Conservation (phyloP, 2,113 vertebrate genomes). For the Trichechus manatus region DNA sequence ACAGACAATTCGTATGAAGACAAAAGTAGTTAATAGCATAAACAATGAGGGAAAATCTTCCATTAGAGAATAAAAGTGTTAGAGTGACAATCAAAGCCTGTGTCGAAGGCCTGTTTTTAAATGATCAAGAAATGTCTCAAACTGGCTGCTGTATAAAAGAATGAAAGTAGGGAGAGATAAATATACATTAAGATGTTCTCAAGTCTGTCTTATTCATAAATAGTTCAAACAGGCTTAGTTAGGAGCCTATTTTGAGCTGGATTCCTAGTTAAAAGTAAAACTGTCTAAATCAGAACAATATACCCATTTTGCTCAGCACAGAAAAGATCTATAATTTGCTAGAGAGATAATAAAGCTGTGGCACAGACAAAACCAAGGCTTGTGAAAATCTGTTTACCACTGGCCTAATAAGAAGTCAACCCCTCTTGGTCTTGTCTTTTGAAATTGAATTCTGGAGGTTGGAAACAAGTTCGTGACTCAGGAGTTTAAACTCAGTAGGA, state of each 20-base stretch:
- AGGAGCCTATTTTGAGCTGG: constrained; percentile 62
- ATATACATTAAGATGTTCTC: constrained; percentile 39
- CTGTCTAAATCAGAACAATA: constrained; percentile 68
- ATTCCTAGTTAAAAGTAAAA: constrained; percentile 73
- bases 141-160: constrained; percentile 20
- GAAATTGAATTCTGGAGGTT: constrained; percentile 56
- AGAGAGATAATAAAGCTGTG: constrained; percentile 66
- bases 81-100: not conserved
- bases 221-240: constrained; percentile 45
- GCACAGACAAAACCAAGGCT: constrained; percentile 54
- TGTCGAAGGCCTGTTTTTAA: not conserved
- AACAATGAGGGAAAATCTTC: not conserved
- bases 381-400: constrained; percentile 59
- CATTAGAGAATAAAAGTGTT: not conserved
- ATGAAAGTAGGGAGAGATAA: constrained; percentile 21
- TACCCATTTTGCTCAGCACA: constrained; percentile 66
- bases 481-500: constrained; percentile 5
- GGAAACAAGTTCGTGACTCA: constrained; percentile 42
- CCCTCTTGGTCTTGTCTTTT: constrained; percentile 15
- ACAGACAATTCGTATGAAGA: constrained; percentile 9
- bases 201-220: constrained; percentile 65
- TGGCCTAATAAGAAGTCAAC: constrained; percentile 61
- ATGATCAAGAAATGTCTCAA: constrained; percentile 39
- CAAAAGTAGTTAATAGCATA: not conserved
- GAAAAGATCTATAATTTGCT: constrained; percentile 73